Base-by-base conservation (phyloP, 2,113 vertebrate genomes). In the Tinamus guttatus region DNA sequence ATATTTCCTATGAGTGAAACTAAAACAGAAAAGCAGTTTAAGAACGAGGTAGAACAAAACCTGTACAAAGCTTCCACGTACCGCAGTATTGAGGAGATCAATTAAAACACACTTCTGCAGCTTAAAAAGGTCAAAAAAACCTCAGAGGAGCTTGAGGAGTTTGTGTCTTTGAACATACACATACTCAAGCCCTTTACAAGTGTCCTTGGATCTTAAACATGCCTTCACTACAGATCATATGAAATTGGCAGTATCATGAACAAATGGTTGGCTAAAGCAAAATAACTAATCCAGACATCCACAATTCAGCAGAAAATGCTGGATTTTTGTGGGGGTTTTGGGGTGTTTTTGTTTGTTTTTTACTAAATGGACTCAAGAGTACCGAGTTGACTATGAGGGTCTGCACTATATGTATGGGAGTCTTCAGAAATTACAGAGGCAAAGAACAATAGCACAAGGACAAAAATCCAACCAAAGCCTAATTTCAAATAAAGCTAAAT, bases 21-120 rank as follows among this genome's bases (percentile, higher is more conserved):
- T 49, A 83, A 62, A 88, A 71, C 51, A 87, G 30, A 82, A 89
- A 89, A 91, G 59, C 54, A 74, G 78, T 81, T 63, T 85, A 85
- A 87, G 63, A 91, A 91, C 78, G 65, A 85, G 51, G 87, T 5
- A 77, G 41, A 83, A 81, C 27, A 83, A 71, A 77, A 89, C 64
- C 20, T 2, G 1, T 25, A 52, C 62, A 78, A 75, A 76, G 47
- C 47, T 92, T 89, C 32, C 38, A 71, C 4, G 5, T 17, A 38
- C 3, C 30, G 49, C 0, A 0, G 27, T 22, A 54, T 5, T 70
- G 36, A 73, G 21, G 30, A 89, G 95, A 85, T 7, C 9, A 54
- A 62, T 22, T 77, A 28, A 80, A 95, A 41, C 7, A 45, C 3
- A 25, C 47, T 82, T 91, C 28, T 51, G n/a, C 65, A 30, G 54